Base-by-base conservation (phyloP, 1,140 invertebrate genomes). In the Phortica variegata region DNA sequence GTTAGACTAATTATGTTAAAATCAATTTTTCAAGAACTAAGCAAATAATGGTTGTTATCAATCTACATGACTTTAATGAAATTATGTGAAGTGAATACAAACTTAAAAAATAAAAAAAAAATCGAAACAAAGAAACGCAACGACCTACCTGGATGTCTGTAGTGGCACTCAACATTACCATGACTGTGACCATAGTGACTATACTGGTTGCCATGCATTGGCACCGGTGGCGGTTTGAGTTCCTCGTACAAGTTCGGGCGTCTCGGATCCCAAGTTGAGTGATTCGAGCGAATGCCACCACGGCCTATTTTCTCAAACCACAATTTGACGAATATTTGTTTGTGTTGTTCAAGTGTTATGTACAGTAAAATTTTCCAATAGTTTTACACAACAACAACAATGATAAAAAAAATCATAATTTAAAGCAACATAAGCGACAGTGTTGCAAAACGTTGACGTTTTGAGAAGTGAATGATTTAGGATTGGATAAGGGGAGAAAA, bases 241-340 rank as follows among this genome's bases (percentile, higher is more conserved):
- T 91, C 89, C 80, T 92, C 90, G 78, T 93, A 93, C 42, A 73
- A 57, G 79, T 91, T 87, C 72, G 91, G 87, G 31, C 89, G 79
- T 37, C 89, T 82, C 39, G 89, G 89, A 78, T 91, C 89, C 90
- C 89, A 92, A 63, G 90, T 92, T 20, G 87, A 88, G 77, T 89
- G 86, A 76, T 84, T 85, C 36, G 80, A 79, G 58, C 83, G 81
- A 75, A 73, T 50, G 31, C 72, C 61, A 66, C 73, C 56, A 57
- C 68, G 69, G 47, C 69, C 74, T 76, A 48, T 54, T 52, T 45
- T 49, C 55, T 46, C 15, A 47, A 17, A 38, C 5, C 31, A 38
- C 4, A 32, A 20, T 21, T 15, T 16, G 19, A 16, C 29, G 5
- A n/a, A 44, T 8, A 32, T 32, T 60, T 41, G 16, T 39, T 39